Evolutionary conservation across 2,888 invertebrate species (phyloP).

Genomic region (Hedya salicella): DNA sequence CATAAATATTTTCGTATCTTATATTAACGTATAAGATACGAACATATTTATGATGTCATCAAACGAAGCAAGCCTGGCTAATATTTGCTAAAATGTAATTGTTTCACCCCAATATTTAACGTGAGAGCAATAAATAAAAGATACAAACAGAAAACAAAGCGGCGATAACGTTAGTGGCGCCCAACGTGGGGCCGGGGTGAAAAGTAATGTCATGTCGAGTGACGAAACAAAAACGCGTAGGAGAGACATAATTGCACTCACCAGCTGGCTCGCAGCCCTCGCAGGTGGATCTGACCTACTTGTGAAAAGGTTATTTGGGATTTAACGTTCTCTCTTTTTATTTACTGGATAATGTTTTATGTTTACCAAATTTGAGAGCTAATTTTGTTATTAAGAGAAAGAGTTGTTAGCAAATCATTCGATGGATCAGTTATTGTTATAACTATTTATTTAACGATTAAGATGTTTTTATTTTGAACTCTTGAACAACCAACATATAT

Average conservation of each 20-base stretch:
- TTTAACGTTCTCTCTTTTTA: conserved; percentile 2
- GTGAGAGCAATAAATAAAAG: not conserved
- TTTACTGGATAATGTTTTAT: not conserved
- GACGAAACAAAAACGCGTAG: conserved; percentile 18
- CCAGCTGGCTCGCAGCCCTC: conserved; percentile 9
- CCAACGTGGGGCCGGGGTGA: conserved; percentile 19
- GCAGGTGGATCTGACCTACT: conserved; percentile 27
- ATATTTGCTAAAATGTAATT: not conserved
- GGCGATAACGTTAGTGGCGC: conserved; percentile 7
- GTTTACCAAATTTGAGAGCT: not conserved
- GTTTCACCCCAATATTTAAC: not conserved
- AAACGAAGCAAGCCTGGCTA: too few relatives aligned
- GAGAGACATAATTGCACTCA: not conserved
- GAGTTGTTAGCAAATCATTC: not conserved
- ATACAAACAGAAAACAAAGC: conserved; percentile 2
- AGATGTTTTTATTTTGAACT: too few relatives aligned
- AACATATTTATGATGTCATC: too few relatives aligned
- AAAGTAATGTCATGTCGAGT: conserved; percentile 1
- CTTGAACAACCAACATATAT: too few relatives aligned
- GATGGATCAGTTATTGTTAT: not conserved
- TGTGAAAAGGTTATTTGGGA: conserved; percentile 16
- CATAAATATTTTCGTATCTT: too few relatives aligned
- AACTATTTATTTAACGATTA: too few relatives aligned
- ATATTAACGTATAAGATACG: too few relatives aligned
- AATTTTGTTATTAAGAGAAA: not conserved